Base-by-base conservation (phyloP, 2,888 invertebrate species). In the Eudemis profundana region DNA sequence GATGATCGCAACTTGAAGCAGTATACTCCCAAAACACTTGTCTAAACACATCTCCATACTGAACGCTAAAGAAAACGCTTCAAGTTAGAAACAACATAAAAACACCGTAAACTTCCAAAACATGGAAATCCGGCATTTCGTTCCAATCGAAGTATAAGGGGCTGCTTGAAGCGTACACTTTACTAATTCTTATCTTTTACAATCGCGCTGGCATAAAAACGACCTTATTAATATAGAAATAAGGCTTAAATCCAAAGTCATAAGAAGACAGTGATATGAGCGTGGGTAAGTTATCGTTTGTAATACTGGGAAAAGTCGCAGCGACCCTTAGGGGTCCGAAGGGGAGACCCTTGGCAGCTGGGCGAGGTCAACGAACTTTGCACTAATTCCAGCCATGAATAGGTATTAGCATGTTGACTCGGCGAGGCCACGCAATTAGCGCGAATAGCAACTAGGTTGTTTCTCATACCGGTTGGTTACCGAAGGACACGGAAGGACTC, bases 331-430 rank as follows among this genome's bases (percentile, higher is more conserved):
- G 36, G 64, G 51, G 59, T 19, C 36, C 21, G 40, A 42, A 65
- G 59, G 63, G 63, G 69, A 29, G 47, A 59, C 54, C 67, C 57
- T 36, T 38, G 59, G 74, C 81, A 79, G 78, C 84, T 83, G 82
- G 72, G 69, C 42, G 74, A 77, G 90, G 82, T 83, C 86, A 71
- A 68, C 77, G 83, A 89, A 78, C 89, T 84, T 79, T 82, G 82
- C 76, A 78, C 84, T 83, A 85, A 84, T 84, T 83, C 77, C 72
- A 71, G 69, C 66, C 72, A 68, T 67, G 70, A 71, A 71, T 72
- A 44, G 40, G 53, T 51, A 66, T 53, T 29, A 12, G 33, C 33
- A 33, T 12, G 49, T 33, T 15, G 51, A 59, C 46, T 59, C 21
- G 46, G 40, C 15, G 21, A 17, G 7, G 4, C 27, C 7, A 7